Percentiles rank a stretch among this genome's conserved stretches.
These are phyloP conservation scores for Cettia cetti DNA, from an alignment of 2,113 vertebrate genomes.

Conservation along the genomic window DNA sequence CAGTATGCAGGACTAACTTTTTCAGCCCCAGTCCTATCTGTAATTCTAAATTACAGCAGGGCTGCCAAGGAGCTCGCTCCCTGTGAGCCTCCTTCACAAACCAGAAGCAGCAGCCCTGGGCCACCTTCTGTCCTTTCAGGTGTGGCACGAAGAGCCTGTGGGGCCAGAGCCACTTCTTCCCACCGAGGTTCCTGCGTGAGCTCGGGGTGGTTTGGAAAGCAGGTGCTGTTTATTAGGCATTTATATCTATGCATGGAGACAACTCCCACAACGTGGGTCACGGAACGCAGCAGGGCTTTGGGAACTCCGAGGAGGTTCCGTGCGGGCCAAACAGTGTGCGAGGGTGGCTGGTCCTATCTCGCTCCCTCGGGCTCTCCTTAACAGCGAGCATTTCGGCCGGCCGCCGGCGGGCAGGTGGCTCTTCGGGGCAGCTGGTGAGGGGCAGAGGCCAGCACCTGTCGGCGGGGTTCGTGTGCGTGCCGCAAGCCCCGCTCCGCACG, in stretches of 20 bases:
- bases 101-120: background rate
- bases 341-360: background rate
- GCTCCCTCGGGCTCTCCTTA: background rate
- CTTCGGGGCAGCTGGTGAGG: background rate
- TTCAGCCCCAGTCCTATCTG: background rate
- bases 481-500: background rate
- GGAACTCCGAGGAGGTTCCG: background rate
- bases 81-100: accelerated
- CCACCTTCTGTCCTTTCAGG: background rate
- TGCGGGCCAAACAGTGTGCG: accelerated
- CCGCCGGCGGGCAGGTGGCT: background rate
- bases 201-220: background rate
- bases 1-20: background rate
- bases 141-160: accelerated
- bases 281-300: background rate
- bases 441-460: background rate
- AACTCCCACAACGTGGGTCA: background rate
- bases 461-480: background rate
- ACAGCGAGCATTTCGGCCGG: background rate
- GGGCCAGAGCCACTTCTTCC: background rate
- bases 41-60: background rate
- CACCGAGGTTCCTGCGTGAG: accelerated
- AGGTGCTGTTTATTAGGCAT: background rate
- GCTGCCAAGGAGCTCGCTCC: background rate
- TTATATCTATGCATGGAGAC: background rate